phyloP scores from a whole-genome alignment of 2,888 invertebrate species.

The Drosophila paracracens region DNA sequence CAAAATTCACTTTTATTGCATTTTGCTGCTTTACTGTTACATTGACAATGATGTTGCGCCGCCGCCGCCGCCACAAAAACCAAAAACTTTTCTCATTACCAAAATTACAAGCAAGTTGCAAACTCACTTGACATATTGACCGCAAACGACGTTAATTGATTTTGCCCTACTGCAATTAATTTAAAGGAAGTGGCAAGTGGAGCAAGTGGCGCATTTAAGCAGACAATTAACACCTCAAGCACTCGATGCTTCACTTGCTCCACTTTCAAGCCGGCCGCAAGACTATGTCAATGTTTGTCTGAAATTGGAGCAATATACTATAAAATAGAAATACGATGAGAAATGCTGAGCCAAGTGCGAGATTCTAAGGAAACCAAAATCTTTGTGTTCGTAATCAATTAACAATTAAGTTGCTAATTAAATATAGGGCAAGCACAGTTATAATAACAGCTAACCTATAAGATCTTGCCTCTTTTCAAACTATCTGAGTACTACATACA shows the following conservation, averaged over 20 bases:
- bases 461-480: background rate
- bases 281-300: slow-evolving; percentile 72
- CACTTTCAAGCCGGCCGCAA: slow-evolving; percentile 35
- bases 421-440: slow-evolving; percentile 53
- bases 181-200: slow-evolving; percentile 2
- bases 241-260: slow-evolving; percentile 47
- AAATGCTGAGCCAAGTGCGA: slow-evolving; percentile 26
- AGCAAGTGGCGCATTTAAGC: slow-evolving; percentile 30
- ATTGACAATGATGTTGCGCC: slow-evolving; percentile 51
- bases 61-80: background rate
- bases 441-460: slow-evolving; percentile 19
- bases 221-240: slow-evolving; percentile 69
- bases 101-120: slow-evolving; percentile 29
- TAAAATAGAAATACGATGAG: slow-evolving; percentile 11
- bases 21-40: slow-evolving; percentile 44
- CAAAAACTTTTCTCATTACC: slow-evolving; percentile 45
- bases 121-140: slow-evolving; percentile 50
- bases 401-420: slow-evolving; percentile 73
- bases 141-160: slow-evolving; percentile 37
- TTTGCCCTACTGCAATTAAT: slow-evolving; percentile 19
- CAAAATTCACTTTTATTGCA: slow-evolving; percentile 56
- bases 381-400: slow-evolving; percentile 59
- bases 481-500: background rate
- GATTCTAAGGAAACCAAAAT: slow-evolving; percentile 31
- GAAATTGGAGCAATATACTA: slow-evolving; percentile 40